Percentiles rank a stretch among this genome's conserved stretches.
Conservation (phyloP, 2,888 invertebrate genomes). For the Caenorhabditis drosophilae region DNA sequence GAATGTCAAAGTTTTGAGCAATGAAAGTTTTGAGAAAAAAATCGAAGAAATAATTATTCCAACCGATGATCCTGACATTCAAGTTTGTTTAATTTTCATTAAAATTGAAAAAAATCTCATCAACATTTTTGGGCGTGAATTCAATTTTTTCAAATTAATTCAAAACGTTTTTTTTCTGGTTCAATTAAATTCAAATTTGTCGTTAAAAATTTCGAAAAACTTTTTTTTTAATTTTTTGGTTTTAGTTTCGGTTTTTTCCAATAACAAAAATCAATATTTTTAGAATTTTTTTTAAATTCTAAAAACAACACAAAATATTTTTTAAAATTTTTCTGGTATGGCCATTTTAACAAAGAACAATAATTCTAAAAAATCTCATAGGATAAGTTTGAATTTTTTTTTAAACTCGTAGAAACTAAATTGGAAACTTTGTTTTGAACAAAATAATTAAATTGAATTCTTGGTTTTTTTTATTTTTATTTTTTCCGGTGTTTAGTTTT, state of each 20-base stretch:
- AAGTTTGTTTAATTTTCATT: conserved; percentile 13
- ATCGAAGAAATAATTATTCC: conserved; percentile 16
- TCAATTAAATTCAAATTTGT: neutral
- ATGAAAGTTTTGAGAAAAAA: neutral
- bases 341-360: too few relatives aligned
- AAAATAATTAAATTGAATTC: too few relatives aligned
- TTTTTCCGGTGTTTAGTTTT: too few relatives aligned
- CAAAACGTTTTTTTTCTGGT: conserved; percentile 5
- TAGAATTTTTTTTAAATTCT: neutral
- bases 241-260: neutral
- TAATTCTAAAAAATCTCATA: too few relatives aligned
- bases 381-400: too few relatives aligned
- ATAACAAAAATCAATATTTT: neutral
- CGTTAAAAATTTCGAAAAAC: neutral
- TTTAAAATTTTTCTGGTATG: too few relatives aligned
- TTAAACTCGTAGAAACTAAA: too few relatives aligned
- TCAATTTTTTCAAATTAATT: too few relatives aligned
- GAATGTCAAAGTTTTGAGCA: conserved; percentile 14
- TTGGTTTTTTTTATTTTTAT: too few relatives aligned
- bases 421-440: too few relatives aligned
- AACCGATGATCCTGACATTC: conserved; percentile 38
- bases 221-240: neutral
- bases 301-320: too few relatives aligned
- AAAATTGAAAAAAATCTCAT: conserved; percentile 11
- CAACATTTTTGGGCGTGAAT: too few relatives aligned